phyloP scores from a whole-genome alignment of 2,113 vertebrate species.

The Myotis lucifugus region DNA sequence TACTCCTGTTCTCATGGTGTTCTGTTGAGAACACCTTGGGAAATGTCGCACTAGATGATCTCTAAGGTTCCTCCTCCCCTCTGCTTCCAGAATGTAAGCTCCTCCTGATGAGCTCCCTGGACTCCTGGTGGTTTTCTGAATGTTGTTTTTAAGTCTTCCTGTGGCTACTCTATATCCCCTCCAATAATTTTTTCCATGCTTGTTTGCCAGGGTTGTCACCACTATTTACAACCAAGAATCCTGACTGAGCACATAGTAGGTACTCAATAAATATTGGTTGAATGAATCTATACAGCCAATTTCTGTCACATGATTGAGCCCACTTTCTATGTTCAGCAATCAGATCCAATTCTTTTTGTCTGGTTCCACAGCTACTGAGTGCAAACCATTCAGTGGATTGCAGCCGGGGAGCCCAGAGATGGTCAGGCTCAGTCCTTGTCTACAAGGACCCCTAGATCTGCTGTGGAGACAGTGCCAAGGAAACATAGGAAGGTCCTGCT shows the following conservation, averaged over 20 bases:
- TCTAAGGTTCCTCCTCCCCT: background rate
- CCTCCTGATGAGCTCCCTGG: background rate
- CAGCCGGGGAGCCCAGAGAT: background rate
- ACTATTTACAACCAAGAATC: background rate
- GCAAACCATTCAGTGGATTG: background rate
- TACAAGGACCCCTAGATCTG: no score
- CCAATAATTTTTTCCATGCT: background rate
- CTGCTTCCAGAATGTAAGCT: background rate
- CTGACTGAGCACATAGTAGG: background rate
- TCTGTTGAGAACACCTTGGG: background rate
- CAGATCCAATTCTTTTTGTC: background rate
- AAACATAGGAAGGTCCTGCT: background rate
- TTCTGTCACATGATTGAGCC: background rate
- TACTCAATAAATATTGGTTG: background rate
- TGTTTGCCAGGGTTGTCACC: background rate
- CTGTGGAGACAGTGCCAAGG: no score
- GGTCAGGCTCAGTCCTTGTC: background rate
- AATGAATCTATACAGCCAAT: background rate
- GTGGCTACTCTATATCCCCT: background rate
- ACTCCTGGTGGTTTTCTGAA: background rate
- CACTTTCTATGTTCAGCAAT: background rate
- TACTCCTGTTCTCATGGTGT: background rate
- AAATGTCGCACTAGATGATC: background rate
- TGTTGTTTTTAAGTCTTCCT: background rate
- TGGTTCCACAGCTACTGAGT: background rate